Evolutionary conservation across 2,888 invertebrate species (phyloP).

Genomic region (Sphinx pinastri): DNA sequence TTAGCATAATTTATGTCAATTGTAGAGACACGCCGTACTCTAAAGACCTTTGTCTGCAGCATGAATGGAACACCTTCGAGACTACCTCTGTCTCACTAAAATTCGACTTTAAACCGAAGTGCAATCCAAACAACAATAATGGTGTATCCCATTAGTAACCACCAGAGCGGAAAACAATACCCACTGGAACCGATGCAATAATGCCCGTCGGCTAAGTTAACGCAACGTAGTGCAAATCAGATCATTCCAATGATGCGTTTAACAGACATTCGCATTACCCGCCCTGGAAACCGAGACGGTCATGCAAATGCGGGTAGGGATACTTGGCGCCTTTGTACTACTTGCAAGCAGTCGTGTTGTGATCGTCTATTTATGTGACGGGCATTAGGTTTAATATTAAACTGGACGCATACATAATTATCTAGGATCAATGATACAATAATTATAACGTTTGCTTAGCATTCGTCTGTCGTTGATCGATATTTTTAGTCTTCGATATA

Average conservation of each 20-base stretch:
- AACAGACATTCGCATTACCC: background rate
- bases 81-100: background rate
- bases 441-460: too few relatives aligned
- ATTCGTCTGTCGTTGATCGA: too few relatives aligned
- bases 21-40: too few relatives aligned
- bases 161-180: background rate
- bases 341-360: background rate
- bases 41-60: too few relatives aligned
- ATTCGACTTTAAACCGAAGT: background rate
- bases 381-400: too few relatives aligned
- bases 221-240: slow-evolving; percentile 4
- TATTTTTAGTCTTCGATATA: too few relatives aligned
- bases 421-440: too few relatives aligned
- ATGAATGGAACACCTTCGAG: too few relatives aligned
- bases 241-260: background rate
- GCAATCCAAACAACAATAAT: background rate
- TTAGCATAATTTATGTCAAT: too few relatives aligned
- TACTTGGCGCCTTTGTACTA: background rate
- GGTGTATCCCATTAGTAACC: background rate
- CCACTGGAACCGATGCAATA: background rate
- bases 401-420: too few relatives aligned
- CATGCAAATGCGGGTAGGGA: slow-evolving; percentile 4
- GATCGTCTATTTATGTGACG: too few relatives aligned
- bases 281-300: background rate
- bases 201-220: background rate